Percentiles rank a stretch among this genome's conserved stretches.
Conservation (phyloP, 2,113 vertebrate genomes). For the Mormyrus iriodes region DNA sequence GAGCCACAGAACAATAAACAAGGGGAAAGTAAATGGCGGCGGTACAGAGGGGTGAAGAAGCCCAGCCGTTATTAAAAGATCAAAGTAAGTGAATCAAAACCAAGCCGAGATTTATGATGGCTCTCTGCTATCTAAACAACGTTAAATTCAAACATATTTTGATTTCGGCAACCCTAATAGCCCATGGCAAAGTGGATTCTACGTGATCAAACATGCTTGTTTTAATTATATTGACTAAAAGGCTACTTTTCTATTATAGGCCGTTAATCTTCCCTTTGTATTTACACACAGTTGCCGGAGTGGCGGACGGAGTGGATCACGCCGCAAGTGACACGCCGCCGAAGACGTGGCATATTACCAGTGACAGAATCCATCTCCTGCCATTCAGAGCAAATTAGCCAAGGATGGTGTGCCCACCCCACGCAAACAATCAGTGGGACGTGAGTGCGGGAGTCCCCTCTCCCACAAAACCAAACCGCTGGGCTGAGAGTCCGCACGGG, state of each 20-base stretch:
- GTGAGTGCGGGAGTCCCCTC: not conserved
- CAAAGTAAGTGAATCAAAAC: constrained; percentile 20
- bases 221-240: constrained; percentile 39
- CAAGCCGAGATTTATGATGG: constrained; percentile 13
- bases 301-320: constrained; percentile 19
- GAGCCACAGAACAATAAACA: constrained; percentile 18
- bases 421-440: not conserved
- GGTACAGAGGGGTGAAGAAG: not conserved
- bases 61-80: constrained; percentile 30
- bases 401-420: not conserved
- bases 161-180: constrained; percentile 20
- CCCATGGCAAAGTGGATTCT: constrained; percentile 29
- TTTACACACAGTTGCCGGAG: constrained; percentile 20
- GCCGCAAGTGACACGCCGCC: constrained; percentile 8
- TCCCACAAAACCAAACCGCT: not conserved
- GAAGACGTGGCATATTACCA: constrained; percentile 23
- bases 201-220: constrained; percentile 27
- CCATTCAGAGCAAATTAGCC: constrained; percentile 17
- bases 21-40: constrained; percentile 15
- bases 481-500: not conserved
- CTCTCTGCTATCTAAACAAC: constrained; percentile 17
- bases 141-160: constrained; percentile 29
- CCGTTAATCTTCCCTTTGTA: constrained; percentile 30
- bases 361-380: constrained; percentile 30
- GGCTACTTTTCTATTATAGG: constrained; percentile 30